Conservation (phyloP, 2,888 invertebrate genomes). For the Drosophila rubida region DNA sequence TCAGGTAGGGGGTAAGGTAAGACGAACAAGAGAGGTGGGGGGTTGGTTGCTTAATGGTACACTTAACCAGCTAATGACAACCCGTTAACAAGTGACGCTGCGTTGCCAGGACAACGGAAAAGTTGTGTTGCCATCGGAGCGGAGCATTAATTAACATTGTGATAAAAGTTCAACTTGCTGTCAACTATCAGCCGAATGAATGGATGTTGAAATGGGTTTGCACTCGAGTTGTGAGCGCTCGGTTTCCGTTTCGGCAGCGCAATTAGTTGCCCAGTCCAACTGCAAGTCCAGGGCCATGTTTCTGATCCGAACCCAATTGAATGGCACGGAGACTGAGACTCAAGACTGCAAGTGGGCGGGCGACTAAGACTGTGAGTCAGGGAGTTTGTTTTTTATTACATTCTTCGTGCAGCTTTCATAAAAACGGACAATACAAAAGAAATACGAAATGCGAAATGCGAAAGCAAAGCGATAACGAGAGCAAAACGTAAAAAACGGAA, state of each 20-base stretch:
- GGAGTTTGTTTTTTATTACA: slow-evolving; percentile 23
- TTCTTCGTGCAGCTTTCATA: slow-evolving; percentile 23
- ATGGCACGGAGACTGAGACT: neutral
- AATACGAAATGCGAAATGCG: slow-evolving; percentile 2
- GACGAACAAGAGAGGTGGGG: no score
- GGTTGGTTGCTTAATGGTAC: slow-evolving; percentile 12
- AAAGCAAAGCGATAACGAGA: neutral
- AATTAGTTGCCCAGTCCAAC: slow-evolving; percentile 42
- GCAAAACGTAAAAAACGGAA: neutral
- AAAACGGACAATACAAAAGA: slow-evolving; percentile 23
- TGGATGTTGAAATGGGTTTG: no score
- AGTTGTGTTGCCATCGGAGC: slow-evolving; percentile 39
- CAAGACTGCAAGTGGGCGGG: no score
- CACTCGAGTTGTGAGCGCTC: neutral
- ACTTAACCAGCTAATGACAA: slow-evolving; percentile 36
- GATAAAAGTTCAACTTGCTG: slow-evolving; percentile 48
- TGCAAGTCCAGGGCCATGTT: slow-evolving; percentile 16
- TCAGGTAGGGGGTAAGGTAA: neutral
- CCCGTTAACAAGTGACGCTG: slow-evolving; percentile 20
- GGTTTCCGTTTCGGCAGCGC: slow-evolving; percentile 17
- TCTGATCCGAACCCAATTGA: neutral
- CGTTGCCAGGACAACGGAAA: slow-evolving; percentile 40
- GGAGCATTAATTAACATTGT: slow-evolving; percentile 70
- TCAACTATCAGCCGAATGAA: slow-evolving; percentile 25
- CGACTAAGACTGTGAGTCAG: no score